Percentiles rank a stretch among this genome's conserved stretches.
These are phyloP conservation scores for Sterna hirundo DNA, from an alignment of 2,113 vertebrate species.

Conservation along the genomic window DNA sequence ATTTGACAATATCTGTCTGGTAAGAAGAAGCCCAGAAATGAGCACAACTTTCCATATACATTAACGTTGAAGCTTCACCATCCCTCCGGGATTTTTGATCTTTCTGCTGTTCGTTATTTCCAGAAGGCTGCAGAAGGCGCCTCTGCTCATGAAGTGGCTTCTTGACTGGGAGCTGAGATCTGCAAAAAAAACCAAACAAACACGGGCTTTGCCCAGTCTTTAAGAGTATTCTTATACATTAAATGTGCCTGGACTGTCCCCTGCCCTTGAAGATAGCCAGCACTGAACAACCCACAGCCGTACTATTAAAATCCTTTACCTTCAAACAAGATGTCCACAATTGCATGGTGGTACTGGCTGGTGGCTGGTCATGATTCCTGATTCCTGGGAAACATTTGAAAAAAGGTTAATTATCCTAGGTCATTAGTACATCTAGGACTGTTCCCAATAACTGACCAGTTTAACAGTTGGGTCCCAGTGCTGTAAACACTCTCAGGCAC, in stretches of 20 bases:
- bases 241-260: not conserved
- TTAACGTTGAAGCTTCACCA: not conserved
- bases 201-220: not conserved
- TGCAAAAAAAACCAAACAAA: not conserved
- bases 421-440: not conserved
- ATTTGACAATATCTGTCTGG: slow-evolving; percentile 54
- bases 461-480: not conserved
- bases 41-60: slow-evolving; percentile 44
- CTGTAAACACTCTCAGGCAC: not conserved
- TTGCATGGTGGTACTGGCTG: accelerated
- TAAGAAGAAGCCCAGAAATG: slow-evolving; percentile 4
- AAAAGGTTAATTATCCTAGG: not conserved
- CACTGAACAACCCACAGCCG: not conserved
- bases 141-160: not conserved
- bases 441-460: not conserved
- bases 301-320: not conserved
- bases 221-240: not conserved
- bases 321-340: not conserved
- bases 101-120: not conserved
- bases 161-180: slow-evolving; percentile 31
- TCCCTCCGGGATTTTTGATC: slow-evolving; percentile 34
- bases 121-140: not conserved
- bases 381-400: not conserved
- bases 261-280: not conserved
- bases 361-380: not conserved